Evolutionary conservation across 2,888 invertebrate species (phyloP).

Genomic region (Nasonia oneida): DNA sequence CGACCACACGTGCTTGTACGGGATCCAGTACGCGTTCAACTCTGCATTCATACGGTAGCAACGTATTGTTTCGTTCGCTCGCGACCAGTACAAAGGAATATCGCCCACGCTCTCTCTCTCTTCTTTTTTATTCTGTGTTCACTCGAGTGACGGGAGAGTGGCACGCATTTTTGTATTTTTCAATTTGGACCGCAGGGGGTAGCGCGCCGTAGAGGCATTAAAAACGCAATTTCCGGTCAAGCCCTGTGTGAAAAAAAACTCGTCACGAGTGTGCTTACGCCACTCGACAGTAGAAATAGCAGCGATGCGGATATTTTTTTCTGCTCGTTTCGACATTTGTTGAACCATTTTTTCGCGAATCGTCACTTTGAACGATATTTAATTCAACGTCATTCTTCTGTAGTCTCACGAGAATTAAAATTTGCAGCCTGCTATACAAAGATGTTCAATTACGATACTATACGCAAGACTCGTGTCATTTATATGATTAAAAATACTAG

Average conservation of each 20-base stretch:
- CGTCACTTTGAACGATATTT: not conserved
- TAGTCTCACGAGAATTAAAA: not conserved
- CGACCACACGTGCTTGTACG: conserved; percentile 60
- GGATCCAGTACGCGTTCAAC: not conserved
- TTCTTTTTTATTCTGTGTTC: conserved; percentile 48
- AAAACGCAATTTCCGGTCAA: conserved; percentile 72
- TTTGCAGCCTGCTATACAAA: not conserved
- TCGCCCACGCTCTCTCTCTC: conserved; percentile 47
- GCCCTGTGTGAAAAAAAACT: conserved; percentile 41
- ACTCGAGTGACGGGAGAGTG: conserved; percentile 59
- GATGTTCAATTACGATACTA: not conserved
- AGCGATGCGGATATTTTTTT: conserved; percentile 1
- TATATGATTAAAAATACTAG: not conserved
- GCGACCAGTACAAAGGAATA: conserved; percentile 65
- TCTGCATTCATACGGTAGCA: conserved; percentile 26
- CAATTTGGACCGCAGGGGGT: conserved; percentile 60
- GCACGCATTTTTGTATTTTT: conserved; percentile 66
- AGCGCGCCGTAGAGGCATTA: conserved; percentile 66
- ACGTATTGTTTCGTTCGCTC: conserved; percentile 69
- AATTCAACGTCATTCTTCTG: not conserved
- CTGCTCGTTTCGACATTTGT: conserved; percentile 24
- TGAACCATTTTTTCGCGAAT: not conserved
- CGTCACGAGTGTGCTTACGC: conserved; percentile 34
- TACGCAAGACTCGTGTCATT: too few relatives aligned
- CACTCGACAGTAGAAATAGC: conserved; percentile 8